Base-by-base conservation (phyloP, 1,140 invertebrate species). In the Drepana arcuata region DNA sequence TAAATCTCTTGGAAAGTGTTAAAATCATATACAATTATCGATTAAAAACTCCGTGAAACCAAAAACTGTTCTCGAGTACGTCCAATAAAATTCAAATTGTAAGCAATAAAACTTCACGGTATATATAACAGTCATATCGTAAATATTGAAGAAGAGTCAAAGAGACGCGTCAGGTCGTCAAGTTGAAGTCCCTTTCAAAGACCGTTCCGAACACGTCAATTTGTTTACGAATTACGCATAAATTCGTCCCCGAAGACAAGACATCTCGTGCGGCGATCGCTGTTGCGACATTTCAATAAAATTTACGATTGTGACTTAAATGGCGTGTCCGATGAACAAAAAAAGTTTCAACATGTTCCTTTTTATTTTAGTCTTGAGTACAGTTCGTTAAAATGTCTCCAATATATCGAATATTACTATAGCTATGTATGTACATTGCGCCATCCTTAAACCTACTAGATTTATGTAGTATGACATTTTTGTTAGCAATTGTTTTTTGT, bases 171-270 rank as follows among this genome's bases (percentile, higher is more conserved):
- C 73, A 81, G 68, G 58, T 74, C 59, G 60, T 73, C 60, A 73
- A 70, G 61, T 46, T 55, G 49, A 48, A 42, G 44, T 52, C 42
- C 62, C 62, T 59, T 62, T 78, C 60, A 73, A 67, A 70, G 67
- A 48, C 48, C 43, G 57, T 61, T 53, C 53, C 54, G 66, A 65
- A 62, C 43, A 71, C 67, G 73, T 82, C 78, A 82, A 82, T 82
- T 82, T 79, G 78, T 82, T 67, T 79, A 79, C 67, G 78, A 77
- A 79, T 82, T 75, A 82, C 73, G 78, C 67, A 82, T 79, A 82
- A 82, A 82, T 77, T 78, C 74, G 71, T 81, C 66, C 69, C 69
- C 44, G 51, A 60, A 71, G 77, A 78, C 71, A 75, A 73, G 67
- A 63, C 70, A 75, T 78, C 73, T 77, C 68, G 67, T 66, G 64